phyloP scores from a whole-genome alignment of 1,140 invertebrate genomes.

The Tetranychus urticae region DNA sequence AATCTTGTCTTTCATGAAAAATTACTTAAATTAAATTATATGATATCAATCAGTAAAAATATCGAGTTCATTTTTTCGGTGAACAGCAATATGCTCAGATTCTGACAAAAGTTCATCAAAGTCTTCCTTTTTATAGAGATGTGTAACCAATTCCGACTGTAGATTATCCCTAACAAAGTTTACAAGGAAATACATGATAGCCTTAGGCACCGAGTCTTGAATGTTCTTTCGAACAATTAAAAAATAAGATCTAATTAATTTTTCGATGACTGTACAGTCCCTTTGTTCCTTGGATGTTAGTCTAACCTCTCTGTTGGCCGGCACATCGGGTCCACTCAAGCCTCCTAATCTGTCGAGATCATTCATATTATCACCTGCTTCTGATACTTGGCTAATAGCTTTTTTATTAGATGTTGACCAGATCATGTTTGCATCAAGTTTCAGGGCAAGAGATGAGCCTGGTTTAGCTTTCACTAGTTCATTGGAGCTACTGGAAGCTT shows the following conservation, averaged over 20 bases:
- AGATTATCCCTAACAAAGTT: constrained; percentile 94
- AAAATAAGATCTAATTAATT: constrained; percentile 93
- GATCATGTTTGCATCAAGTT: too few relatives aligned
- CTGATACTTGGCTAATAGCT: too few relatives aligned
- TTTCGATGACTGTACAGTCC: constrained; percentile 91
- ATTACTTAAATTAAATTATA: too few relatives aligned
- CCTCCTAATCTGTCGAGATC: too few relatives aligned
- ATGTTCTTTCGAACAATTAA: constrained; percentile 95
- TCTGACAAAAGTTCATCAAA: constrained; percentile 81
- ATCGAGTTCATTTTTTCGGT: constrained; percentile 78
- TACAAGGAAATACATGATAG: constrained; percentile 98
- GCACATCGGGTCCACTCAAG: constrained; percentile 39
- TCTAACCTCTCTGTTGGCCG: constrained; percentile 35
- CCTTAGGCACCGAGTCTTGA: constrained; percentile 94
- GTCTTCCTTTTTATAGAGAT: constrained; percentile 87
- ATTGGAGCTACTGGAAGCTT: too few relatives aligned
- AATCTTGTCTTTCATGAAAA: too few relatives aligned
- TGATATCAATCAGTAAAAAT: constrained; percentile 36
- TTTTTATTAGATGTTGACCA: too few relatives aligned
- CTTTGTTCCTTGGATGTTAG: constrained; percentile 75
- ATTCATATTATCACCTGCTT: too few relatives aligned
- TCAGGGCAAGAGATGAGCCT: too few relatives aligned
- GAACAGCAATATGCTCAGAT: constrained; percentile 84
- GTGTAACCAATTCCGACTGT: constrained; percentile 90
- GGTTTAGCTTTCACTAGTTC: too few relatives aligned